Evolutionary conservation across 2,888 invertebrate species (phyloP), one percentile per base, ranked within the genome.

Genomic region (Dryomyza anilis): DNA sequence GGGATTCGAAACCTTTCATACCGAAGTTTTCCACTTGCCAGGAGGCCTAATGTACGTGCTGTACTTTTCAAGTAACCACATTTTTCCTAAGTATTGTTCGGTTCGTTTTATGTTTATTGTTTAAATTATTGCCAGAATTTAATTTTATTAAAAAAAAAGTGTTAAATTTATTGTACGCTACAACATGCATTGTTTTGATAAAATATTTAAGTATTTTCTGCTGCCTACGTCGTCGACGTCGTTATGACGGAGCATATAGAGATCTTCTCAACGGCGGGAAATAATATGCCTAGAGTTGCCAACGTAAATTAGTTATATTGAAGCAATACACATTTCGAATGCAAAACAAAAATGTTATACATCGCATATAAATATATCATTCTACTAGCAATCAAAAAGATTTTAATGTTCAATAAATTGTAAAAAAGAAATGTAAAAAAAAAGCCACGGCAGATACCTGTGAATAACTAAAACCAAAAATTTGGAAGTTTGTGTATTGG

Each of bases 191-290:
- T 59, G 16, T 48, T 48, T 14, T 12, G 8, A 5, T 5, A n/a
- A n/a, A n/a, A n/a, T n/a, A n/a, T 14, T 33, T 33, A 14, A n/a
- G 4, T 46, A 7, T 30, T 12, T 27, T n/a, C 23, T 53, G 27
- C 19, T 52, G 50, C 16, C 45, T 12, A 19, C 29, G 52, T 25
- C 29, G 52, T 25, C 29, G 43, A 53, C 61, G 52, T 53, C 30
- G 19, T 3, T 52, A 46, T 53, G 21, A 23, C 33, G 30, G 3
- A 43, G 30, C 30, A n/a, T n/a, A n/a, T 14, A 46, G 57, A 19
- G 39, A 45, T 67, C 72, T 72, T 71, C 71, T 67, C 69, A 73
- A 72, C 76, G 76, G 76, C 76, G 76, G 76, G 76, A 76, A 76
- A 73, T 71, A 66, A 12, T 57, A 56, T 21, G 55, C 61, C 55